These are phyloP conservation scores for Lagothrix lagotricha DNA, from an alignment of 2,797 vertebrate species.

Conservation along the genomic window DNA sequence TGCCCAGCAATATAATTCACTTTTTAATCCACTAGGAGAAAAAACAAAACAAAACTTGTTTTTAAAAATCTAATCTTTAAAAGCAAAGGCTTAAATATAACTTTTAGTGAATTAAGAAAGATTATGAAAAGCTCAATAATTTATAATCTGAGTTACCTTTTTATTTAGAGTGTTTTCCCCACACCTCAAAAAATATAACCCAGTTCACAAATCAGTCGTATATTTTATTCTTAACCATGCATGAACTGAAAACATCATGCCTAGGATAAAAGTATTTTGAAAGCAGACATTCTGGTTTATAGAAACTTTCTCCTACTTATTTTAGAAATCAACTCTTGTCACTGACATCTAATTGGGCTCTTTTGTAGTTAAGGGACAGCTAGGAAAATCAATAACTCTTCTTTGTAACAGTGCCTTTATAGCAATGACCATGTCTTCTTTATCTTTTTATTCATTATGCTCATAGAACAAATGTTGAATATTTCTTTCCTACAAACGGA, in stretches of 20 bases:
- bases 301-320: neutral
- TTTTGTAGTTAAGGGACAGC: neutral
- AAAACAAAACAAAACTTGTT: neutral
- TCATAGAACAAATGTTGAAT: neutral
- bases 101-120: slow-evolving; percentile 25
- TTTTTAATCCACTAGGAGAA: neutral
- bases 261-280: slow-evolving; percentile 39
- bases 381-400: neutral
- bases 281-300: neutral
- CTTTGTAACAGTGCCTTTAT: neutral
- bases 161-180: neutral
- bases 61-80: slow-evolving; percentile 15
- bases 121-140: slow-evolving; percentile 39
- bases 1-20: neutral
- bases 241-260: slow-evolving; percentile 41
- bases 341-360: neutral
- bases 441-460: neutral
- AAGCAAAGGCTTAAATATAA: slow-evolving; percentile 31
- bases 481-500: neutral
- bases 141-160: slow-evolving; percentile 26
- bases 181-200: slow-evolving; percentile 18
- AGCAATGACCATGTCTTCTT: neutral
- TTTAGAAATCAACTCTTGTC: slow-evolving; percentile 35
- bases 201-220: slow-evolving; percentile 31
- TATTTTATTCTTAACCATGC: neutral